Evolutionary conservation across 2,888 invertebrate genomes (phyloP).

Genomic region (Caenorhabditis afra): DNA sequence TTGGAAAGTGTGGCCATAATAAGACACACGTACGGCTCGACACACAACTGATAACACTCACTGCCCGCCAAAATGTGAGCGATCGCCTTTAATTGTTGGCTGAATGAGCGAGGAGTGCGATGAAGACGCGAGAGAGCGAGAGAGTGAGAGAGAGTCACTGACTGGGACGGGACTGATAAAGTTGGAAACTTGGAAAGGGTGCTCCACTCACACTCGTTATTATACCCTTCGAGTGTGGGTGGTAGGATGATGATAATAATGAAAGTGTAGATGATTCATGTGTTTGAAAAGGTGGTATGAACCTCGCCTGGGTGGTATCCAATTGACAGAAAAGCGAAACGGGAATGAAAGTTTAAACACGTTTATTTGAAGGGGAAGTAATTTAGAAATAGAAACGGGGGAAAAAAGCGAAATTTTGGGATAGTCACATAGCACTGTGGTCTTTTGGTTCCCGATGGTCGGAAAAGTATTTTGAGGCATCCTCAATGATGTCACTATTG

Average conservation of each 20-base stretch:
- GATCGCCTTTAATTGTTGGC: conserved; percentile 36
- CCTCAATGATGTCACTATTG: conserved; percentile 41
- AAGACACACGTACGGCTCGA: conserved; percentile 6
- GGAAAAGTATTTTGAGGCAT: conserved; percentile 36
- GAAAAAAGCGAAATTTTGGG: not conserved
- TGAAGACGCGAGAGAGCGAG: conserved; percentile 33
- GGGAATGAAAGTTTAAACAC: conserved; percentile 2
- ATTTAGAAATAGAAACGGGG: not conserved
- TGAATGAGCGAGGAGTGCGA: not conserved
- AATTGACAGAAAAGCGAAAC: not conserved
- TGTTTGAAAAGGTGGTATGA: not conserved
- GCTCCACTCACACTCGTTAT: conserved; percentile 13
- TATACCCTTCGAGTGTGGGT: conserved; percentile 35
- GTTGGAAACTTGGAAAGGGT: conserved; percentile 29
- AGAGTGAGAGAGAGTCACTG: no score
- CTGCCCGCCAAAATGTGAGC: conserved; percentile 37
- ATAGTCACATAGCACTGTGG: not conserved
- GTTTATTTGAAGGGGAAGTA: not conserved
- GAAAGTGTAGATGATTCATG: conserved; percentile 32
- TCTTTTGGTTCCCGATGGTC: not conserved
- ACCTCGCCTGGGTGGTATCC: conserved; percentile 21
- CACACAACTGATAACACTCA: conserved; percentile 39
- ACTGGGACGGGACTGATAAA: conserved; percentile 30
- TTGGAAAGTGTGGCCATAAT: conserved; percentile 25
- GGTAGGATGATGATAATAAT: conserved; percentile 43